Evolutionary conservation across 2,888 invertebrate species (phyloP).

Genomic region (Hemicrepidius hirtus): DNA sequence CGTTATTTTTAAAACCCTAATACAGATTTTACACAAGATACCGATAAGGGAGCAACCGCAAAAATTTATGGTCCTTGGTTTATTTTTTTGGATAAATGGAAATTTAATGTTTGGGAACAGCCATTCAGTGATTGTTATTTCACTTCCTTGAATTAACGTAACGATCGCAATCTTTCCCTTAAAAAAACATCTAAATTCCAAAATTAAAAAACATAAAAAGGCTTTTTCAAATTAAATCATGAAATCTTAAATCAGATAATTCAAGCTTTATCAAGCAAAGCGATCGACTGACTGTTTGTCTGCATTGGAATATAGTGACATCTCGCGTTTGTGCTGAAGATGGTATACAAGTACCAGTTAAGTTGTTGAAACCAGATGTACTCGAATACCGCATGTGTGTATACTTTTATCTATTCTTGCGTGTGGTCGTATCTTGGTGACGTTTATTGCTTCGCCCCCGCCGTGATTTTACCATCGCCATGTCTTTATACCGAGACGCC

Average conservation of each 20-base stretch:
- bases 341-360: slow-evolving; percentile 42
- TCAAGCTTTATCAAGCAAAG: no score
- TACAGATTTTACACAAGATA: slow-evolving; percentile 31
- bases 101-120: slow-evolving; percentile 21
- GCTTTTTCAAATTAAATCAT: no score
- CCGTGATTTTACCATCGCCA: slow-evolving; percentile 41
- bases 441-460: slow-evolving; percentile 58
- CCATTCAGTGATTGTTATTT: not conserved
- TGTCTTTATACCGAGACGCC: slow-evolving; percentile 44
- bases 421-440: slow-evolving; percentile 59
- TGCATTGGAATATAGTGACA: slow-evolving; percentile 4
- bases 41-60: not conserved
- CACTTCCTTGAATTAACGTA: not conserved
- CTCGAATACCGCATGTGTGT: slow-evolving; percentile 40
- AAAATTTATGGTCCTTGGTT: slow-evolving; percentile 1
- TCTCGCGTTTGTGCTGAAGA: slow-evolving; percentile 5
- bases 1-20: slow-evolving; percentile 27
- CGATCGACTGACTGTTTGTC: not conserved
- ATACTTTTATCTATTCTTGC: slow-evolving; percentile 59
- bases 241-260: no score
- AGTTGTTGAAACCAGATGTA: slow-evolving; percentile 43
- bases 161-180: no score
- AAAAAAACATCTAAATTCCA: no score
- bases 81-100: slow-evolving; percentile 28
- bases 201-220: no score